phyloP scores from a whole-genome alignment of 2,888 invertebrate species.

The Euplexia lucipara region DNA sequence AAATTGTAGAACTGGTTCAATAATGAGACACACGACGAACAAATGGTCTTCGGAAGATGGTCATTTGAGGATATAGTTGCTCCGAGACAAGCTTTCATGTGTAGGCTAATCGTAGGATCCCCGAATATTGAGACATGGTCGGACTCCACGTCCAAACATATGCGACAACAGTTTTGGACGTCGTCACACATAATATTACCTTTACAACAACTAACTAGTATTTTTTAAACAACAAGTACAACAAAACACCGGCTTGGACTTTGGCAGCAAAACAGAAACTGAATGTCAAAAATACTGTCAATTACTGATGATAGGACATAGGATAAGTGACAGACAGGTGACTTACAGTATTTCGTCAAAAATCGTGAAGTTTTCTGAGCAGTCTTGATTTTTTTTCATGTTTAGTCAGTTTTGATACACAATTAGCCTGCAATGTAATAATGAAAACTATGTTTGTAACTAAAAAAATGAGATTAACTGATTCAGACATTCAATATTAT shows the following conservation, averaged over 20 bases:
- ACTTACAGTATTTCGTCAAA: conserved; percentile 8
- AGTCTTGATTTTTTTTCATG: background rate
- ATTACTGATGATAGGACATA: too few species aligned
- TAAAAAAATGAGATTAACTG: background rate
- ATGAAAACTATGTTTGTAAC: too few species aligned
- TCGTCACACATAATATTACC: conserved; percentile 76
- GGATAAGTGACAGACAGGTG: conserved; percentile 1
- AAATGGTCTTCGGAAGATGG: conserved; percentile 82
- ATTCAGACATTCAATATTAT: too few species aligned
- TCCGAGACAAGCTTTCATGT: conserved; percentile 84
- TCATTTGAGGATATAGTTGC: conserved; percentile 78
- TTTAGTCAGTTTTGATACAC: background rate
- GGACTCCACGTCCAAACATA: conserved; percentile 83
- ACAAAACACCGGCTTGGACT: background rate
- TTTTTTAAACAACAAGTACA: background rate
- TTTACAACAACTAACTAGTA: too few species aligned
- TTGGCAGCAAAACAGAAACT: background rate
- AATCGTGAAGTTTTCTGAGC: background rate
- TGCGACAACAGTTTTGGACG: conserved; percentile 81
- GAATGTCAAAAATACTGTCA: too few species aligned
- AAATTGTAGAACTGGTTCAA: conserved; percentile 86
- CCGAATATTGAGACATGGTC: conserved; percentile 82
- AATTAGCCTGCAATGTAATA: too few species aligned
- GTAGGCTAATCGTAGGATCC: conserved; percentile 81
- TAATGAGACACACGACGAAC: conserved; percentile 82